Percentiles rank a stretch among this genome's conserved stretches.
These are phyloP conservation scores for Carollia perspicillata DNA, from an alignment of 2,113 vertebrate genomes.

Conservation along the genomic window DNA sequence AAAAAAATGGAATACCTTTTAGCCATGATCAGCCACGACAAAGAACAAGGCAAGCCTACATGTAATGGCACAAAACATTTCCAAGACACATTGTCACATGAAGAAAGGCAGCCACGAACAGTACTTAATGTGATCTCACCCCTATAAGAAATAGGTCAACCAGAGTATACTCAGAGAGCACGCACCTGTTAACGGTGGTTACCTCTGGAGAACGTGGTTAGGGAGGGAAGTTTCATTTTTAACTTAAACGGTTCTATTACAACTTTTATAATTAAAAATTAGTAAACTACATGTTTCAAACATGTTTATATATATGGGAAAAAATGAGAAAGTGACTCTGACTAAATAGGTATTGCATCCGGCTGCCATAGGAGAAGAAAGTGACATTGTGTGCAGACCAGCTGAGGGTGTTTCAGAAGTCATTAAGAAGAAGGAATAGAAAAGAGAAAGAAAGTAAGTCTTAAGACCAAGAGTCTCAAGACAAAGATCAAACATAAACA, in stretches of 20 bases:
- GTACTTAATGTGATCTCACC: neutral
- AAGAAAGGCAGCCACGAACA: neutral
- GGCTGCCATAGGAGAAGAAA: neutral
- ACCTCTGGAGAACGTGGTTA: neutral
- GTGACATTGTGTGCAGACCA: neutral
- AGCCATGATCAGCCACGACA: neutral
- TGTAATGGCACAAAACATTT: neutral
- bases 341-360: neutral
- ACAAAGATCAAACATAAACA: neutral
- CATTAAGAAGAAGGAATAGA: neutral
- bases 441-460: conserved; percentile 1
- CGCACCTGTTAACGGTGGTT: neutral
- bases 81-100: neutral
- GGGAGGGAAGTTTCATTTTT: neutral
- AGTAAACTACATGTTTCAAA: neutral
- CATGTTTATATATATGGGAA: neutral
- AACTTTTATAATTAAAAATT: neutral
- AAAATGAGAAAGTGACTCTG: neutral
- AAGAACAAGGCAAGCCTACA: neutral
- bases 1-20: neutral
- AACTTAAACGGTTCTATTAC: neutral
- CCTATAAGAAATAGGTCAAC: neutral
- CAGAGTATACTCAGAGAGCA: neutral
- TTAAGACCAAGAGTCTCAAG: neutral
- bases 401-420: neutral